phyloP scores from a whole-genome alignment of 92 coral and sea anemone genomes.

The Zoanthus sociatus region DNA sequence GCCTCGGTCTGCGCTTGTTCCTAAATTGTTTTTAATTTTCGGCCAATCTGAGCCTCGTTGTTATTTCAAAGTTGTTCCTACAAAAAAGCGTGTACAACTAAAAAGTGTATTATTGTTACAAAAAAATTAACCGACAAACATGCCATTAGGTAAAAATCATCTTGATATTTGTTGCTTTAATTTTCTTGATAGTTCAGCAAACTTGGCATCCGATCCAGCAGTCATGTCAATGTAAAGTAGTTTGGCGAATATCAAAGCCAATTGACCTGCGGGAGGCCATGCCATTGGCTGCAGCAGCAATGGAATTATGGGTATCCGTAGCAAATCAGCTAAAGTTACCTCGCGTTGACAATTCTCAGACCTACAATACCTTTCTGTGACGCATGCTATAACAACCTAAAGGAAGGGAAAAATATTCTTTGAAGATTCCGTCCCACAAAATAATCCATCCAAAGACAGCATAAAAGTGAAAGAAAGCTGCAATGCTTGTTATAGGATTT shows the following conservation, averaged over 20 bases:
- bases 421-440: too few relatives aligned
- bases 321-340: slow-evolving; percentile 82
- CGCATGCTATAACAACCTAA: slow-evolving; percentile 84
- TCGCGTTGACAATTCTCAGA: slow-evolving; percentile 95
- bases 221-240: slow-evolving; percentile 83
- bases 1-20: too few relatives aligned
- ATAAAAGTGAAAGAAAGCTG: not conserved
- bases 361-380: slow-evolving; percentile 76
- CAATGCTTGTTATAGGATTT: too few relatives aligned
- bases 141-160: not conserved
- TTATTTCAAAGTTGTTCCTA: too few relatives aligned
- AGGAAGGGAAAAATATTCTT: not conserved
- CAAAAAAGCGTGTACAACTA: not conserved
- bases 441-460: not conserved
- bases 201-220: slow-evolving; percentile 13
- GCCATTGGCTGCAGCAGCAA: slow-evolving; percentile 74
- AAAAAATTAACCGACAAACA: not conserved
- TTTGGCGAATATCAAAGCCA: slow-evolving; percentile 83
- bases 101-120: not conserved
- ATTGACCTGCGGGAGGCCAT: slow-evolving; percentile 96
- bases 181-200: slow-evolving; percentile 22
- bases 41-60: too few relatives aligned
- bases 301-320: slow-evolving; percentile 87
- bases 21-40: too few relatives aligned
- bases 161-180: slow-evolving; percentile 28